phyloP scores from a whole-genome alignment of 2,113 vertebrate species.

The Dipodomys stephensi region DNA sequence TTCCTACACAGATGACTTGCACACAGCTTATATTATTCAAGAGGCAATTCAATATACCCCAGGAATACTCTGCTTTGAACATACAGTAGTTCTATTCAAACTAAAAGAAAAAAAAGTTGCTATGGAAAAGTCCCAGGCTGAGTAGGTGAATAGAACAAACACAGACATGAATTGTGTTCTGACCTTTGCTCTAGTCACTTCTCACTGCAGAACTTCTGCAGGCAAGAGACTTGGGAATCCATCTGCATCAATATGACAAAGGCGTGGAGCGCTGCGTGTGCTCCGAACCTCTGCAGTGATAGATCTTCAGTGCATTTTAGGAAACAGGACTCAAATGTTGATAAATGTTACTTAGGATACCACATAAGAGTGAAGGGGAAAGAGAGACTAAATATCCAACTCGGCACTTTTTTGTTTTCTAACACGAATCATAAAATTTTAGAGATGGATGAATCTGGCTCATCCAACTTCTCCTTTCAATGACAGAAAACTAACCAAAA shows the following conservation, averaged over 20 bases:
- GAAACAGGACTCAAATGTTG: slow-evolving; percentile 52
- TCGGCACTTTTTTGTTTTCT: neutral
- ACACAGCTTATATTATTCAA: neutral
- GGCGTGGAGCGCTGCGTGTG: neutral
- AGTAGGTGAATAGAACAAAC: neutral
- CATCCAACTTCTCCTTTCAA: neutral
- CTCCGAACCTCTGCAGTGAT: neutral
- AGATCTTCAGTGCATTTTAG: slow-evolving; percentile 14
- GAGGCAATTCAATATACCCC: neutral
- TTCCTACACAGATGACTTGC: neutral
- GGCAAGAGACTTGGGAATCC: neutral
- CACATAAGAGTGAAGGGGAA: neutral
- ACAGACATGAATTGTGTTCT: neutral
- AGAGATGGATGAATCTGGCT: neutral
- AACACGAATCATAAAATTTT: neutral
- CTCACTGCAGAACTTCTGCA: neutral
- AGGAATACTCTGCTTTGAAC: neutral
- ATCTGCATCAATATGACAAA: neutral
- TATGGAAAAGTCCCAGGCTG: neutral
- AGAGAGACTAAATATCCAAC: neutral
- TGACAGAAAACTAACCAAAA: neutral
- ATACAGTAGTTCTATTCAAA: neutral
- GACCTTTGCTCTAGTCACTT: neutral
- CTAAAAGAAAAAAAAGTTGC: neutral
- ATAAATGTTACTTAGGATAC: slow-evolving; percentile 27